phyloP scores from a whole-genome alignment of 2,888 invertebrate genomes.

The Hoplodrina ambigua region DNA sequence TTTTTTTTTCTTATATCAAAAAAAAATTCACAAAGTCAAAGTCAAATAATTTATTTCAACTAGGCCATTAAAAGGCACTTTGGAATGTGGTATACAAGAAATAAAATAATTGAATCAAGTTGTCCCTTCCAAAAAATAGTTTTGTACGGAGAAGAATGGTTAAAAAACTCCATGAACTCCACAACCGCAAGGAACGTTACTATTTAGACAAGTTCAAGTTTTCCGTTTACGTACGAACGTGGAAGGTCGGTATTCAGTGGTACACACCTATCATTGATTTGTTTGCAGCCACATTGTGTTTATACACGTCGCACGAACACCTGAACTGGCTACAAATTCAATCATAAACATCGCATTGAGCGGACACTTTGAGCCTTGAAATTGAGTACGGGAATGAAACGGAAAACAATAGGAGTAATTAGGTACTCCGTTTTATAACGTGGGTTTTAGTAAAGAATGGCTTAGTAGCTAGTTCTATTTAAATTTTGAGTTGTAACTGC shows the following conservation, averaged over 20 bases:
- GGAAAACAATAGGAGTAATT: slow-evolving; percentile 25
- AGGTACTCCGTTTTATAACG: slow-evolving; percentile 6
- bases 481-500: background rate
- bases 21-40: too few species aligned
- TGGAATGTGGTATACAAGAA: too few species aligned
- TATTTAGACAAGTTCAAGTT: slow-evolving; percentile 42
- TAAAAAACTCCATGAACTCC: background rate
- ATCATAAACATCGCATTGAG: slow-evolving; percentile 38
- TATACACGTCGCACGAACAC: slow-evolving; percentile 9
- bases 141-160: too few species aligned
- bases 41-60: too few species aligned
- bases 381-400: slow-evolving; percentile 13
- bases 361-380: slow-evolving; percentile 26
- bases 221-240: slow-evolving; percentile 42
- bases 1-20: background rate
- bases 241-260: slow-evolving; percentile 30
- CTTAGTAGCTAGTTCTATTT: background rate
- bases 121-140: too few species aligned
- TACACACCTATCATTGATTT: slow-evolving; percentile 41
- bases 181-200: background rate
- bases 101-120: too few species aligned
- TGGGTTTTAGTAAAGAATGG: background rate
- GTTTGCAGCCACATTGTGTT: slow-evolving; percentile 42
- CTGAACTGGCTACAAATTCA: slow-evolving; percentile 36
- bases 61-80: too few species aligned